A percentile compares a stretch with the other conserved stretches of the same genome.
Evolutionary conservation across 2,113 vertebrate species (phyloP).

Genomic region (Stegostoma tigrinum): DNA sequence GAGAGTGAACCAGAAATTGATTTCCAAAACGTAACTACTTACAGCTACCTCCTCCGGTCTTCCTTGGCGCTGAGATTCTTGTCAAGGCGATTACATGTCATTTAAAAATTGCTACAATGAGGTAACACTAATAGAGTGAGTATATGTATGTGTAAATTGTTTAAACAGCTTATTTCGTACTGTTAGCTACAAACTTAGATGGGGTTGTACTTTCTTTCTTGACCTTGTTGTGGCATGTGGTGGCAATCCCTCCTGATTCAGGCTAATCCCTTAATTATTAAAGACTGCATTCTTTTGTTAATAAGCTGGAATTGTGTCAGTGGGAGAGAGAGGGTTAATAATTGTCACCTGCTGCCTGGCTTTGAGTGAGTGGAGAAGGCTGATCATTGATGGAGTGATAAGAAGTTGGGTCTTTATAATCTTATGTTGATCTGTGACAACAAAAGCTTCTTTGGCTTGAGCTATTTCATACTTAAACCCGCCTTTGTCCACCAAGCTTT

Average conservation of each 20-base stretch:
- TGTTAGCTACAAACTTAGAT: neutral
- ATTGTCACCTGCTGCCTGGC: constrained; percentile 34
- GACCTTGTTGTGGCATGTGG: constrained; percentile 29
- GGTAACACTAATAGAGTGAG: neutral
- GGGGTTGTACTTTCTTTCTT: constrained; percentile 8
- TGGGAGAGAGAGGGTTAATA: neutral
- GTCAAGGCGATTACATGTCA: constrained; percentile 19
- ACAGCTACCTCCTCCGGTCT: neutral
- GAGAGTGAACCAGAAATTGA: neutral
- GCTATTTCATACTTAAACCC: constrained; percentile 6
- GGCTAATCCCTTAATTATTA: constrained; percentile 27
- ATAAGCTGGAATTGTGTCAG: neutral
- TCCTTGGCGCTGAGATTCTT: neutral
- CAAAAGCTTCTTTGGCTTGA: constrained; percentile 24
- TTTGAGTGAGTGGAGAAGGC: constrained; percentile 16
- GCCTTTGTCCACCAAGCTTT: neutral
- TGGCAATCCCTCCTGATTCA: constrained; percentile 15
- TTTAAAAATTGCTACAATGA: constrained; percentile 14
- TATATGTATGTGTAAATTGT: constrained; percentile 15
- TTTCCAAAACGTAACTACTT: neutral
- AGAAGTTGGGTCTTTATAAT: neutral
- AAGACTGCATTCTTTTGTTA: constrained; percentile 35
- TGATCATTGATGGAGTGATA: constrained; percentile 20
- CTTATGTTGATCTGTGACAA: constrained; percentile 17
- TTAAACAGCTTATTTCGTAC: neutral